Evolutionary conservation across 2,888 invertebrate genomes (phyloP).

Genomic region (Anthophora plumipes): DNA sequence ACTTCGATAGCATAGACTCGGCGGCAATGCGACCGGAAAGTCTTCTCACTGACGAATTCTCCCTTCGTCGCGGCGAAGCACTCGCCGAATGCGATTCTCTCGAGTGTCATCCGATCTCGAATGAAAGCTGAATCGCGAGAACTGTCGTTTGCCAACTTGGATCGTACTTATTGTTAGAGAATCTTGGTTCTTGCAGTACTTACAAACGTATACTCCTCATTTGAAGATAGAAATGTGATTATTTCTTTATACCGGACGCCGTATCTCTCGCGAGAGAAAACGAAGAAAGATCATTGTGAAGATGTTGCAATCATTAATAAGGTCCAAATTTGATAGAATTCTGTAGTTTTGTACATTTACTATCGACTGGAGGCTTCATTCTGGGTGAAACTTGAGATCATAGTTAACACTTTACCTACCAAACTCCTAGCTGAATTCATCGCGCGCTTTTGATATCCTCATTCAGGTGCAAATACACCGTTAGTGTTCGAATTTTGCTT

Average conservation of each 20-base stretch:
- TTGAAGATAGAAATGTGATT: background rate
- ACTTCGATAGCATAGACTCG: constrained; percentile 90
- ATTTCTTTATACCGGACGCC: no score
- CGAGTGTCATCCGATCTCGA: constrained; percentile 84
- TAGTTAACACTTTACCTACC: no score
- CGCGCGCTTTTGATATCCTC: no score
- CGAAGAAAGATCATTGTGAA: no score
- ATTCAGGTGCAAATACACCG: no score
- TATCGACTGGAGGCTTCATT: background rate
- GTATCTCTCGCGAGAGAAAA: background rate
- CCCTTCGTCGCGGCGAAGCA: constrained; percentile 85
- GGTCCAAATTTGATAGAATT: background rate
- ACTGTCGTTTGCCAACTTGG: background rate
- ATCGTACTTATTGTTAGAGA: background rate
- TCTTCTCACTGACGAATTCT: constrained; percentile 84
- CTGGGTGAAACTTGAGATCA: background rate
- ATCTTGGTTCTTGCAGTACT: constrained; percentile 9
- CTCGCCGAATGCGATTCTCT: constrained; percentile 87
- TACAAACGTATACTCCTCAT: background rate
- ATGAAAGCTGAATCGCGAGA: constrained; percentile 71
- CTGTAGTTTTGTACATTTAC: background rate
- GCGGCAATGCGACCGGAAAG: constrained; percentile 80
- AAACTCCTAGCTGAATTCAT: no score
- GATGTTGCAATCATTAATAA: background rate
- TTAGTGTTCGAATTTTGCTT: no score